phyloP scores from a whole-genome alignment of 2,888 invertebrate genomes.

The Cancer borealis region DNA sequence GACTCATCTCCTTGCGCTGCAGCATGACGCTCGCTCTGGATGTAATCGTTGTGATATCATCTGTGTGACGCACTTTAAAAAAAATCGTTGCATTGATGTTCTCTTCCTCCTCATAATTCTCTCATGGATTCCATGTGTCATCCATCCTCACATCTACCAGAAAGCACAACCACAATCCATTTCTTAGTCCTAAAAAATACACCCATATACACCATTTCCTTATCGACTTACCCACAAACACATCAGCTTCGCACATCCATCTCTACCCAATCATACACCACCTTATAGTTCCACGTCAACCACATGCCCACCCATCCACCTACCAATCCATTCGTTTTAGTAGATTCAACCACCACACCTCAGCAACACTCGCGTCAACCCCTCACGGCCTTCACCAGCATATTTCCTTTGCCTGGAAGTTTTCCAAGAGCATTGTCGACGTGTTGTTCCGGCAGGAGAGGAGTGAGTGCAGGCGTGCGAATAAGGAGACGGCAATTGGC shows the following conservation, averaged over 20 bases:
- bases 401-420: background rate
- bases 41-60: too few relatives aligned
- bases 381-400: background rate
- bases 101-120: too few relatives aligned
- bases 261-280: background rate
- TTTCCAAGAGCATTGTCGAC: background rate
- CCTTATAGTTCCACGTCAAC: background rate
- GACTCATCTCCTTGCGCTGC: too few relatives aligned
- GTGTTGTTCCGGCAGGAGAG: background rate
- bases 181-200: too few relatives aligned
- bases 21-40: too few relatives aligned
- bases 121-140: too few relatives aligned
- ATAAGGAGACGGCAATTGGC: conserved; percentile 2
- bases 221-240: background rate
- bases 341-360: background rate
- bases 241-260: background rate
- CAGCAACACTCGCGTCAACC: background rate
- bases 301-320: background rate
- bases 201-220: background rate
- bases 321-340: background rate
- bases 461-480: conserved; percentile 20
- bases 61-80: too few relatives aligned
- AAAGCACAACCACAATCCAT: too few relatives aligned
- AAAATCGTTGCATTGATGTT: too few relatives aligned
- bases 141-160: too few relatives aligned